Evolutionary conservation across 2,797 vertebrate genomes (phyloP).

Genomic region (Melanotaenia trifasciata): DNA sequence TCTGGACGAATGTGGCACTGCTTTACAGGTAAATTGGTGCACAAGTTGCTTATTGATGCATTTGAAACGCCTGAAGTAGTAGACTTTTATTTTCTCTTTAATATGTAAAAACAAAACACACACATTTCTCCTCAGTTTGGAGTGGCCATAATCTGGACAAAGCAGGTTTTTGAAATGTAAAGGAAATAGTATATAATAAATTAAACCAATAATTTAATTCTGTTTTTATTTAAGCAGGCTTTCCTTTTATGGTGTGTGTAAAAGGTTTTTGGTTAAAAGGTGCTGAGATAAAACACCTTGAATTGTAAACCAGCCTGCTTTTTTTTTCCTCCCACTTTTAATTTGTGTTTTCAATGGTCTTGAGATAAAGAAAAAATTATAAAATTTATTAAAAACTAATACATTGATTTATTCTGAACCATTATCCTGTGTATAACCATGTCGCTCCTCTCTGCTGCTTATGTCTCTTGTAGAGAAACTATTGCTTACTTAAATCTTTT

Average conservation of each 20-base stretch:
- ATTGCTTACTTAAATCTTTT: slow-evolving; percentile 52
- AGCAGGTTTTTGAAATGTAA: slow-evolving; percentile 25
- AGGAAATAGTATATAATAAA: slow-evolving; percentile 58
- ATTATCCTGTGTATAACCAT: slow-evolving; percentile 29
- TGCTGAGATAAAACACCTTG: slow-evolving; percentile 14
- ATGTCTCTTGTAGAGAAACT: slow-evolving; percentile 62
- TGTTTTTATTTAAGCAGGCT: slow-evolving; percentile 6
- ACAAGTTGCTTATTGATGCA: slow-evolving; percentile 21
- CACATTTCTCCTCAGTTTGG: slow-evolving; percentile 25
- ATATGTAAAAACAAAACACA: slow-evolving; percentile 3
- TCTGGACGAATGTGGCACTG: slow-evolving; percentile 50
- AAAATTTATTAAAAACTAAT: slow-evolving; percentile 13
- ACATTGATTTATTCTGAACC: slow-evolving; percentile 24
- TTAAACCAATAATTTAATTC: slow-evolving; percentile 22
- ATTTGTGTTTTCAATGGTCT: slow-evolving; percentile 17
- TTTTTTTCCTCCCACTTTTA: not conserved
- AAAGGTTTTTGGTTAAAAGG: slow-evolving; percentile 6
- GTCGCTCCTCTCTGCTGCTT: slow-evolving; percentile 42
- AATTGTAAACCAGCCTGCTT: slow-evolving; percentile 31
- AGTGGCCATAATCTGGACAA: slow-evolving; percentile 2
- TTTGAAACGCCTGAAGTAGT: slow-evolving; percentile 8
- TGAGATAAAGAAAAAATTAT: slow-evolving; percentile 17
- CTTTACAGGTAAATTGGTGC: slow-evolving; percentile 7
- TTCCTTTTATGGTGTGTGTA: not conserved
- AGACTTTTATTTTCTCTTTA: slow-evolving; percentile 10